Base-by-base conservation (phyloP, 2,797 vertebrate species). In the Rhyacichthys aspro region DNA sequence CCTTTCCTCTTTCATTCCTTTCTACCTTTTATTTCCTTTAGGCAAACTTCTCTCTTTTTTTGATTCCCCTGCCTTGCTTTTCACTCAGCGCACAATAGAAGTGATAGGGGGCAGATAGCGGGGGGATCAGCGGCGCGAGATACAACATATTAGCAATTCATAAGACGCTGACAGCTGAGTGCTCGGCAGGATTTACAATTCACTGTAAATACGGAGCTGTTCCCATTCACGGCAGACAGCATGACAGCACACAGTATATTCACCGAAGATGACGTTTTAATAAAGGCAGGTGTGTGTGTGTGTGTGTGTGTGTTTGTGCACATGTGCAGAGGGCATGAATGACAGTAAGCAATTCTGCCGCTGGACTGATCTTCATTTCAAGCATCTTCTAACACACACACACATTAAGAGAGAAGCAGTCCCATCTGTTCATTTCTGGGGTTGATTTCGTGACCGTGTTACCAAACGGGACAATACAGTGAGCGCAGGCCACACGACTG, bases 121-220 rank as follows among this genome's bases (percentile, higher is more conserved):
- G 58, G 33, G n/a, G 84, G 76, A 75, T 82, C 78, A 54, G 67
- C 73, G 61, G 78, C 3, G 63, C 45, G 36, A 84, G 84, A 88
- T 90, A 81, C 82, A 81, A 84, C 84, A 72, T 84, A 88, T 90
- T 90, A 90, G 89, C 89, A 88, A 90, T 90, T 90, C 87, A 88
- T 89, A 88, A 87, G 85, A 70, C 67, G 73, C 72, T 81, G 86
- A 88, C 87, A 88, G 83, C 85, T 83, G 86, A 87, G 79, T 75
- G 81, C 86, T 85, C 52, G 62, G 78, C 78, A 63, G 67, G 82
- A 87, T 90, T 89, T 90, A 90, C 87, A 79, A 84, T 88, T 86
- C 86, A 84, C 82, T 88, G 89, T 90, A 88, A 90, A 89, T 87
- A 86, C 80, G 67, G 65, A 78, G 84, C 77, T 65, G 61, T 74